phyloP scores from a whole-genome alignment of 2,888 invertebrate genomes.

The Bellardia bayeri region DNA sequence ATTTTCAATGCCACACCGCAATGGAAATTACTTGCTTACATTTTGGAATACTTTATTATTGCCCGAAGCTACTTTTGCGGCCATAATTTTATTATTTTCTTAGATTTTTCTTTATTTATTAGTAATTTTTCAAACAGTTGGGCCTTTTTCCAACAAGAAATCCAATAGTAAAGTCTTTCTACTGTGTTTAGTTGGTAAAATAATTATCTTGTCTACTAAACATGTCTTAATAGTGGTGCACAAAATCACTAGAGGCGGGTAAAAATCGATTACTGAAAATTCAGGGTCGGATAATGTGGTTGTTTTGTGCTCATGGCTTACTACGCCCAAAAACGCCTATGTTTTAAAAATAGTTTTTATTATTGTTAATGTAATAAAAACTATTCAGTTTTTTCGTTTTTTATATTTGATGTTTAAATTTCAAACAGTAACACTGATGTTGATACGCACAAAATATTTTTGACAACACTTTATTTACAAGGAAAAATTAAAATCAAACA shows the following conservation, averaged over 20 bases:
- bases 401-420: too few species aligned
- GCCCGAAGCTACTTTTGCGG: constrained; percentile 83
- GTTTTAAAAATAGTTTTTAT: too few species aligned
- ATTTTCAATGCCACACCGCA: background rate
- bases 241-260: background rate
- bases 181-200: constrained; percentile 24
- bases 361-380: too few species aligned
- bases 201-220: constrained; percentile 11
- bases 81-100: constrained; percentile 77
- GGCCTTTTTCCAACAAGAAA: background rate
- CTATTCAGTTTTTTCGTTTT: too few species aligned
- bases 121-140: constrained; percentile 47
- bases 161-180: background rate
- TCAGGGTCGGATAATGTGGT: background rate
- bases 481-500: too few species aligned
- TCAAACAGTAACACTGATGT: too few species aligned
- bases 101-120: constrained; percentile 20
- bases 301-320: too few species aligned
- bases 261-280: background rate
- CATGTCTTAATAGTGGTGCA: constrained; percentile 8
- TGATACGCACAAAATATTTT: too few species aligned
- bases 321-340: too few species aligned
- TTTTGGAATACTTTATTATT: constrained; percentile 89
- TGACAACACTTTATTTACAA: too few species aligned
- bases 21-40: constrained; percentile 84